These are phyloP conservation scores for Carcina quercana DNA, from an alignment of 2,888 invertebrate genomes.

Conservation along the genomic window DNA sequence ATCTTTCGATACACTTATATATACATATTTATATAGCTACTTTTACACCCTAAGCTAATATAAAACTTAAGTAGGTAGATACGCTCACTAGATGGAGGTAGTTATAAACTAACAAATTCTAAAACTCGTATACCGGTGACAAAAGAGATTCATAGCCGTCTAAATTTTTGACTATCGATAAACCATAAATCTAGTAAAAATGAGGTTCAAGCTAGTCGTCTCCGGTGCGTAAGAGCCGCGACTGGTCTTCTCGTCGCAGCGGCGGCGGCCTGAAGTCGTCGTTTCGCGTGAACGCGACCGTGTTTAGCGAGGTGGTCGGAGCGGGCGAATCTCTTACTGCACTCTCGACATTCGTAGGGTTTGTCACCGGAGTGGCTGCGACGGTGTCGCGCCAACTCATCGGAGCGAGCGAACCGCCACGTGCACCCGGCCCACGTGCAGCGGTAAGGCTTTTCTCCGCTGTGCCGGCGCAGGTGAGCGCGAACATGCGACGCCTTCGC, in stretches of 20 bases:
- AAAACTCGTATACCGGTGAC: no score
- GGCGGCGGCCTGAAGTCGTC: conserved; percentile 54
- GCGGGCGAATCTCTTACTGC: conserved; percentile 92
- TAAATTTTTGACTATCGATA: no score
- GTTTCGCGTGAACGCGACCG: conserved; percentile 85
- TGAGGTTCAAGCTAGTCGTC: no score
- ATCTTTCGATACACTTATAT: no score
- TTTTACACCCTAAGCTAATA: no score
- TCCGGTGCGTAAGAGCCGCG: conserved; percentile 17
- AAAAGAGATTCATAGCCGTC: no score
- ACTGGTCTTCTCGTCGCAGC: conserved; percentile 16
- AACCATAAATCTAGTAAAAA: no score
- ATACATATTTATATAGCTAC: no score
- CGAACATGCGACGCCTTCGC: conserved; percentile 93
- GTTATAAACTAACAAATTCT: no score
- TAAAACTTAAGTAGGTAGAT: no score
- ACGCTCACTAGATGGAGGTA: no score
- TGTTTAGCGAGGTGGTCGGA: conserved; percentile 97
- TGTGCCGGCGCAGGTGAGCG: conserved; percentile 90
- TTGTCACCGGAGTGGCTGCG: conserved; percentile 97
- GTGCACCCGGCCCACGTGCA: conserved; percentile 88
- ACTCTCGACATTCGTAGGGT: conserved; percentile 92
- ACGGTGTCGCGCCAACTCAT: conserved; percentile 93
- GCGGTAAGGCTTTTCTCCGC: conserved; percentile 84
- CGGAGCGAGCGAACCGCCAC: conserved; percentile 96